These are phyloP conservation scores for Clarias pachynema DNA, from an alignment of 2,797 vertebrate species.

Conservation along the genomic window DNA sequence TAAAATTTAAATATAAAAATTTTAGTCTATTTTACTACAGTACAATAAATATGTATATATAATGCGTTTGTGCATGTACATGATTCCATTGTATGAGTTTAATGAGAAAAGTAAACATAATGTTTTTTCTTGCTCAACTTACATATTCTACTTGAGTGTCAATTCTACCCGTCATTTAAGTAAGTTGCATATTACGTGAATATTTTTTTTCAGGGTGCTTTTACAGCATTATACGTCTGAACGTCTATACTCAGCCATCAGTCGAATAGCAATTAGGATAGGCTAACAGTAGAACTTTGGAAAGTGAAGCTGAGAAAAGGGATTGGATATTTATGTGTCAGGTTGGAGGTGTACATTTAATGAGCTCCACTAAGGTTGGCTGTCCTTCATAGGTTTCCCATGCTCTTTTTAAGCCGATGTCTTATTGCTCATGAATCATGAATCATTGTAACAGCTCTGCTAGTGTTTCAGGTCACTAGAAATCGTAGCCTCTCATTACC, in stretches of 20 bases:
- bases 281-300: not conserved
- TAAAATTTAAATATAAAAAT: too few species aligned
- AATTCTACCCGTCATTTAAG: too few species aligned
- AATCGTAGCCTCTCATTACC: conserved; percentile 66
- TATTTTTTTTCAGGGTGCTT: not conserved
- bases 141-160: too few species aligned
- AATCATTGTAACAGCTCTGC: conserved; percentile 58
- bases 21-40: too few species aligned
- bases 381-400: conserved; percentile 52
- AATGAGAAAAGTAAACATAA: too few species aligned
- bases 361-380: conserved; percentile 37
- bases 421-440: conserved; percentile 60
- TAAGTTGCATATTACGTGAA: too few species aligned
- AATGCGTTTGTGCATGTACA: too few species aligned
- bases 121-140: too few species aligned
- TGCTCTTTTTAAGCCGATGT: conserved; percentile 32
- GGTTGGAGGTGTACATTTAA: conserved; percentile 34
- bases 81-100: too few species aligned
- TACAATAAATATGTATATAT: too few species aligned
- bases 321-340: conserved; percentile 25
- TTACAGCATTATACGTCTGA: not conserved
- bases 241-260: not conserved
- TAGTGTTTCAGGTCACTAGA: conserved; percentile 66
- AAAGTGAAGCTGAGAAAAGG: conserved; percentile 1
- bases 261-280: not conserved